phyloP scores from a whole-genome alignment of 2,888 invertebrate genomes.

The Sylvicola cinctus region DNA sequence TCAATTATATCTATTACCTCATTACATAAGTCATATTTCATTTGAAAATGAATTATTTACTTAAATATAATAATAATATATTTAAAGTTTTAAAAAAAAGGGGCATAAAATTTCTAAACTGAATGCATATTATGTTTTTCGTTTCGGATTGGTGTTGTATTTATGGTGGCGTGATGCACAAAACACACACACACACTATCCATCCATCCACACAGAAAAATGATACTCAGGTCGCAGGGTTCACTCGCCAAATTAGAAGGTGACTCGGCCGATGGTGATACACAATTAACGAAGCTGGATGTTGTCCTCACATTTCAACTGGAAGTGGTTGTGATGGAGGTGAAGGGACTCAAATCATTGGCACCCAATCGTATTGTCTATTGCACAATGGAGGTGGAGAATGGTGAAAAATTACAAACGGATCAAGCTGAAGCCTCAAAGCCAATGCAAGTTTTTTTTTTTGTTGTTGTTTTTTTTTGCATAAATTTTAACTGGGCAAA shows the following conservation, averaged over 20 bases:
- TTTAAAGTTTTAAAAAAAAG: no score
- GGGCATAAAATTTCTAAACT: no score
- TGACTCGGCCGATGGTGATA: constrained; percentile 88
- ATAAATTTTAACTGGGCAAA: constrained; percentile 3
- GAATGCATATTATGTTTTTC: no score
- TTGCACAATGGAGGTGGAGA: constrained; percentile 99
- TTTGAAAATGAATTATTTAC: no score
- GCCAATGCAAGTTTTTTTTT: constrained; percentile 51
- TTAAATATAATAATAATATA: no score
- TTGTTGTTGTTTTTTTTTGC: constrained; percentile 1
- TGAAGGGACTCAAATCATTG: constrained; percentile 90
- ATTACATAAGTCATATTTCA: no score
- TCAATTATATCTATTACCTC: no score
- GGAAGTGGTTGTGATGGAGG: constrained; percentile 98
- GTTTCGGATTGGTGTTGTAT: no score
- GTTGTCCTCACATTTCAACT: constrained; percentile 92
- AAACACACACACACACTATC: not conserved
- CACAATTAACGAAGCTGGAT: constrained; percentile 92
- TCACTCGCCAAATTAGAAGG: constrained; percentile 83
- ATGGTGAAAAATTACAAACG: constrained; percentile 95
- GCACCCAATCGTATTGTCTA: constrained; percentile 96
- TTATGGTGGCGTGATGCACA: not conserved
- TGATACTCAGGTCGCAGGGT: constrained; percentile 60
- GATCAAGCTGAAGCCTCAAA: constrained; percentile 99
- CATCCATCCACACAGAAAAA: constrained; percentile 19